Base-by-base conservation (phyloP, 2,888 invertebrate species). In the Mimas tiliae region DNA sequence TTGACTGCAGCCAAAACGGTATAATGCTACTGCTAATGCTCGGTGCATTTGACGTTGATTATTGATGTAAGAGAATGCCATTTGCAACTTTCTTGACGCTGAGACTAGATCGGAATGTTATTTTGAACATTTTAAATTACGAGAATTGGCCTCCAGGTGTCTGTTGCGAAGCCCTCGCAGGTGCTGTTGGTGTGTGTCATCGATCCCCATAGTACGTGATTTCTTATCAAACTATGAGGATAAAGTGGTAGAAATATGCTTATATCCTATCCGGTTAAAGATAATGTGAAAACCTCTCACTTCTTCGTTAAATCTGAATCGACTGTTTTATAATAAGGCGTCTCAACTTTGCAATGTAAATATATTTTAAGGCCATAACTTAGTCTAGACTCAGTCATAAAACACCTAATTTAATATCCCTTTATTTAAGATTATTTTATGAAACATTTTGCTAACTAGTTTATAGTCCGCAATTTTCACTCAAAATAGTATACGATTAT, bases 381-480 rank as follows among this genome's bases (percentile, higher is more conserved):
- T 65, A 67, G 66, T 65, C 34, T 55, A 55, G 34, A 55, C 55
- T 55, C 33, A 38, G 47, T 65, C 66, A 64, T 65, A 67, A 72
- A 72, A 53, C 33, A 55, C n/a, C 34, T 34, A 55, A 34, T 55
- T 55, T 34, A 34, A n/a, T n/a, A n/a, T n/a, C n/a, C n/a, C n/a
- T n/a, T n/a, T n/a, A n/a, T n/a, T n/a, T n/a, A n/a, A 14, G 45
- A 45, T 45, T 45, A 42, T 45, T 12, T 45, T 45, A 45, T 7
- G 8, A 14, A 45, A 14, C 14, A 14, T 38, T 38, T 11, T 45
- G 11, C 45, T 11, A 14, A 1, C 45, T 45, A 1, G 45, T 9
- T 45, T 45, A 45, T 9, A 45, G 12, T 1, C 6, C 12, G 14
- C 14, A 45, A 12, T 45, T n/a, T 45, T 45, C 12, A 12, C 11